A percentile compares a stretch with the other conserved stretches of the same genome.
These are phyloP conservation scores for Trisateles emortualis DNA, from an alignment of 2,888 invertebrate genomes.

Conservation along the genomic window DNA sequence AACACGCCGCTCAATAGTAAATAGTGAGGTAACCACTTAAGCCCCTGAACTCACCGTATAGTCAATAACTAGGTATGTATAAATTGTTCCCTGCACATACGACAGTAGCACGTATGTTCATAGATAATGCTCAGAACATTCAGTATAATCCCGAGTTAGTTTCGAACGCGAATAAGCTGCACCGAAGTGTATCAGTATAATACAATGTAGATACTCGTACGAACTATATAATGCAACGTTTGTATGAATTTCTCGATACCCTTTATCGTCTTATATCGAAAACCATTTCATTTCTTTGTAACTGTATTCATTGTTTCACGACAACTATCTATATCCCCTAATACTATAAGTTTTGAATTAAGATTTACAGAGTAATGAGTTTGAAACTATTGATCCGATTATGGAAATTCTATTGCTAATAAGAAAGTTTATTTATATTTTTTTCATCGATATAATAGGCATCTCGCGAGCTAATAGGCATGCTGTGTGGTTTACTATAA, in stretches of 20 bases:
- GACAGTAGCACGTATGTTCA: background rate
- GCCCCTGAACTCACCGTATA: background rate
- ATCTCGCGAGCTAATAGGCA: too few species aligned
- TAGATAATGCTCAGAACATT: background rate
- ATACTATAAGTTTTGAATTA: too few species aligned
- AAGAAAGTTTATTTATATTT: too few species aligned
- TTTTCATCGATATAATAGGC: too few species aligned
- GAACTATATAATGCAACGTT: conserved; percentile 55
- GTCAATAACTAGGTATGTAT: background rate
- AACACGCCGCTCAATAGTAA: too few species aligned
- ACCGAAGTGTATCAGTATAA: conserved; percentile 11
- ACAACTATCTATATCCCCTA: too few species aligned
- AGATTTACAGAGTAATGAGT: too few species aligned
- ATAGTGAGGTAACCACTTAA: too few species aligned
- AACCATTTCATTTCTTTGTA: conserved; percentile 24
- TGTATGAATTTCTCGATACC: conserved; percentile 62
- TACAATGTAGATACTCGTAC: conserved; percentile 6
- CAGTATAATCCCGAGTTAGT: conserved; percentile 19
- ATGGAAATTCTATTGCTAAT: too few species aligned
- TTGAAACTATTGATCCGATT: too few species aligned
- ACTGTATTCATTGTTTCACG: conserved; percentile 51
- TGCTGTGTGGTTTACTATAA: too few species aligned
- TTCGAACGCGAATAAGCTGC: conserved; percentile 19
- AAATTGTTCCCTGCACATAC: background rate
- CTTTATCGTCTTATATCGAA: conserved; percentile 64